Evolutionary conservation across 2,113 vertebrate species (phyloP), one percentile per base, ranked within the genome.

Genomic region (Mastomys coucha): DNA sequence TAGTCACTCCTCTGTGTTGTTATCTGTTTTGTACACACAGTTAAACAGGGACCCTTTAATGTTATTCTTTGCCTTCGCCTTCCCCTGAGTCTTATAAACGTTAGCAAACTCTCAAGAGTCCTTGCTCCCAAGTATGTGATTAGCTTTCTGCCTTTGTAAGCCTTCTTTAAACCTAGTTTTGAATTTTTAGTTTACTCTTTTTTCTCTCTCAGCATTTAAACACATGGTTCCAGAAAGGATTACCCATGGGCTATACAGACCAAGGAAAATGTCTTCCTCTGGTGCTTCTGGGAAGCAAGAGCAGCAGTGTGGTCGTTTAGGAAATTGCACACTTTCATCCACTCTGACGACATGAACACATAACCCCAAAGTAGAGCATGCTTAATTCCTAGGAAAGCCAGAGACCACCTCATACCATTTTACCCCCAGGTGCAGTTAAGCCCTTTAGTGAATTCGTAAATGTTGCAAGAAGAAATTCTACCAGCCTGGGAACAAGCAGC

Each of bases 401-500:
- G 3, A 14, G 60, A 60, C n/a, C n/a, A n/a, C n/a, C 7, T 72
- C 53, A 56, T 0, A 2, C 26, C 28, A 11, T 81, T 20, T 45
- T 24, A 7, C 26, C 36, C 49, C 76, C 13, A 53, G 77, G 1
- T 19, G 49, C 60, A 87, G 42, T 56, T 51, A 88, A 81, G 58
- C 10, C 51, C 63, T 94, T 72, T 42, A 42, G 70, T 65, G 63
- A 65, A 31, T 0, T 11, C 24, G 5, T 20, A 49, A 73, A 26
- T 53, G 53, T 36, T n/a, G 3, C 69, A 73, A 91, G 28, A 69
- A 56, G 42, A 77, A 77, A 93, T 88, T 53, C 69, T 16, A 78
- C 49, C 20, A 67, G 8, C 63, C n/a, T 7, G 42, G 69, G 82
- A 93, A 75, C 63, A 85, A 95, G 78, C n/a, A 94, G 88, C 76